Base-by-base conservation (phyloP, 2,113 vertebrate genomes). In the Lontra canadensis region DNA sequence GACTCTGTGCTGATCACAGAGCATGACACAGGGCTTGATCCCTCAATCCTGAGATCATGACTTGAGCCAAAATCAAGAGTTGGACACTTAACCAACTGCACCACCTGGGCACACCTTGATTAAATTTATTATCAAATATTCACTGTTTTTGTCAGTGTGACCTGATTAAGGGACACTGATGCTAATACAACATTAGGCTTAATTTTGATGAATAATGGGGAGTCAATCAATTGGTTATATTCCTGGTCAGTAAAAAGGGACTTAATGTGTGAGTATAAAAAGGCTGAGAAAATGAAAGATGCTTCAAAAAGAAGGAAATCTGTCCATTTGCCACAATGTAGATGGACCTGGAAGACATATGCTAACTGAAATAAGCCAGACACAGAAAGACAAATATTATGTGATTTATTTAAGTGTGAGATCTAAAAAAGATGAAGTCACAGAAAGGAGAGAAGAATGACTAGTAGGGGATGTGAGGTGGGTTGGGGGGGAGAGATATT, bases 401-500 rank as follows among this genome's bases (percentile, higher is more conserved):
- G 74, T 92, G 29, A 52, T 55, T 73, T 73, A 65, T 5, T 39
- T 92, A n/a, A 26, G 34, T 55, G 2, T 83, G 23, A 25, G 31
- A 88, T 25, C 17, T 93, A 20, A 67, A 76, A 61, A 29, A 31
- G 65, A 20, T 67, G 12, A 81, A 81, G 25, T 55, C 11, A 65
- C 9, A 36, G 7, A 44, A 63, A 81, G 13, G 42, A 85, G 47
- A 65, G 21, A 95, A 61, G 34, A 9, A 5, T 39, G 21, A 34
- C 65, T 63, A 83, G 67, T 36, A 44, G n/a, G 36, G 20, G 36
- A 12, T 76, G 25, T 6, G 11, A 63, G 20, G 18, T 20, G 29
- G 7, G 1, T 0, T 0, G 29, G 14, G 12, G 1, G 29, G 14
- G 14, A 57, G 18, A 47, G 13, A 29, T 39, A 67, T 10, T 76